Base-by-base conservation (phyloP, 1,140 invertebrate species). In the Caenorhabditis latens region DNA sequence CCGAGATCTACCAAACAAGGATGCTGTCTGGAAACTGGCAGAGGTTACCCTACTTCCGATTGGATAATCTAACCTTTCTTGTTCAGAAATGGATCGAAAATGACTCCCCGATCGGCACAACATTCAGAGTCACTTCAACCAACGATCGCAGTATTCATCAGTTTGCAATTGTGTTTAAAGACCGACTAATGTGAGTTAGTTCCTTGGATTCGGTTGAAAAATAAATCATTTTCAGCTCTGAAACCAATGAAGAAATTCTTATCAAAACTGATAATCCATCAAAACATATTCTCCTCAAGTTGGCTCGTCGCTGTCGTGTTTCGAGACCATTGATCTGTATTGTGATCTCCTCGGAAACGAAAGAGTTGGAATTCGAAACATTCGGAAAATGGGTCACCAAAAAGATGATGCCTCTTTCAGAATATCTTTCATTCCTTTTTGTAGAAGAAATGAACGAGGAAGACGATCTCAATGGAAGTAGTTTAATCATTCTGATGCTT, bases 261-360 rank as follows among this genome's bases (percentile, higher is more conserved):
- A 65, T 65, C 61, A 65, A 9, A 40, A 65, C 61, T 3, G 24
- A 65, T 16, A 65, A 65, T 16, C 61, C 61, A 40, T 40, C 32
- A 9, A 65, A 65, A 14, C 61, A 65, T 65, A 65, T 65, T 65
- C 61, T 65, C 40, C 61, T 65, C 9, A 65, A 65, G 40, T 40
- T 65, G 21, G 61, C 61, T 11, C 32, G 32, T 13, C 32, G 24
- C 8, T 65, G 61, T 21, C 32, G 61, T 40, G 61, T 65, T 9
- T 32, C 61, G 1, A 65, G 61, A 65, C 61, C 61, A 65, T 65
- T 65, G 13, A 65, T 24, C 11, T 65, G 61, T 40, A 16, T 65
- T 65, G 61, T 65, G 4, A 40, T 65, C 40, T 65, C 61, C 1
- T 32, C 61, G 21, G 21, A 65, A 40, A 65, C 24, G 1, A n/a